Conservation (phyloP, 2,113 vertebrate genomes). For the Sinocyclocheilus maitianheensis region DNA sequence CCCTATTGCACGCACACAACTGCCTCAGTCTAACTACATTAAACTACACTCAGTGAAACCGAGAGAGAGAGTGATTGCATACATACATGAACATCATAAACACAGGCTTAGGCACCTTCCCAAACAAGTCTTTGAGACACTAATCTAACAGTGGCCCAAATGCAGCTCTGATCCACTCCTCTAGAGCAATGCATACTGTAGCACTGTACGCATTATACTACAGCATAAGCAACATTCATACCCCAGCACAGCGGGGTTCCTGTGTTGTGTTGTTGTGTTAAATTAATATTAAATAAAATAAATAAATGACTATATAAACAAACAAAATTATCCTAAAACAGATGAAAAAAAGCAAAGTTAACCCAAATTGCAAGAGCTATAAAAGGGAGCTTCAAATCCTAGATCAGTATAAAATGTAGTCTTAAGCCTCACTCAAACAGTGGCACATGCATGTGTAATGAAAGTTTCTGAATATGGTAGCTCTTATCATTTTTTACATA, state of each 20-base stretch:
- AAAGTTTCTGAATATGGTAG: background rate
- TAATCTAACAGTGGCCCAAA: conserved; percentile 35
- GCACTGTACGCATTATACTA: background rate
- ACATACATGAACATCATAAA: conserved; percentile 22
- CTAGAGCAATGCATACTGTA: background rate
- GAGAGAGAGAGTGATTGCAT: conserved; percentile 14
- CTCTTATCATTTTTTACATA: background rate
- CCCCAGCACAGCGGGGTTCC: background rate
- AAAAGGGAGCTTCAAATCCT: conserved; percentile 18
- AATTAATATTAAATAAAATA: background rate
- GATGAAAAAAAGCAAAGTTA: background rate
- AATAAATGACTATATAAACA: background rate
- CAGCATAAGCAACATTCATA: background rate
- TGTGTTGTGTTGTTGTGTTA: background rate
- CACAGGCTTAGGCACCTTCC: conserved; percentile 19
- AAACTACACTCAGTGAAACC: conserved; percentile 10
- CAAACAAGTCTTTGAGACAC: conserved; percentile 18
- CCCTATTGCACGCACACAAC: conserved; percentile 9
- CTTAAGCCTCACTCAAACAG: conserved; percentile 9
- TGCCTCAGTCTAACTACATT: background rate
- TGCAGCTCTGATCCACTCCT: background rate
- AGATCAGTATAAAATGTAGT: conserved; percentile 29
- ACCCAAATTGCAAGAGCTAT: conserved; percentile 9
- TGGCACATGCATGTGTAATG: background rate
- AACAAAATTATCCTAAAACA: background rate